A percentile compares a stretch with the other conserved stretches of the same genome.
These are phyloP conservation scores for Argya squamiceps DNA, from an alignment of 2,797 vertebrate genomes.

Conservation along the genomic window DNA sequence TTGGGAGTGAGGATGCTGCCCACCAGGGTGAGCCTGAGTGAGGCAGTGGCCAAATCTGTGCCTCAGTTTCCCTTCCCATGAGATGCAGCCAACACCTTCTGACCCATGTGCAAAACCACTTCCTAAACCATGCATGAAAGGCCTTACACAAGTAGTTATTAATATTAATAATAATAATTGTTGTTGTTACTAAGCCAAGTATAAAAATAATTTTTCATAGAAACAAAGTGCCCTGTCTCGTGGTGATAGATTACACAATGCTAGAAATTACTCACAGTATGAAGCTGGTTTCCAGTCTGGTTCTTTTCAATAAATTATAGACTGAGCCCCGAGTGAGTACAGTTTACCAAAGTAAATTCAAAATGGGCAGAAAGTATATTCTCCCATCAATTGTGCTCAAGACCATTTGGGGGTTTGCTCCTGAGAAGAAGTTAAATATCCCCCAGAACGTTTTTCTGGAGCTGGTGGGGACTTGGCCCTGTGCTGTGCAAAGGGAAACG, in stretches of 20 bases:
- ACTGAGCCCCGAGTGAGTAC: neutral
- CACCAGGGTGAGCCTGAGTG: neutral
- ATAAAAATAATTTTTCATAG: constrained; percentile 68
- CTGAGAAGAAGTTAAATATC: neutral
- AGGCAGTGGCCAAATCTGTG: neutral
- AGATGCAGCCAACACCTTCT: neutral
- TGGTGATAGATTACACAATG: constrained; percentile 46
- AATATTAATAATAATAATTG: constrained; percentile 70
- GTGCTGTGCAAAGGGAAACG: rapidly evolving
- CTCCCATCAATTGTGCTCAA: neutral
- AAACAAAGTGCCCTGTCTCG: constrained; percentile 65
- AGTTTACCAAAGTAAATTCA: constrained; percentile 40
- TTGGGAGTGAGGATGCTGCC: neutral
- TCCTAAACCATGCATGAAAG: neutral
- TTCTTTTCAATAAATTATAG: constrained; percentile 70
- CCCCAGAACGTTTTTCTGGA: neutral
- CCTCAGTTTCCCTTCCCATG: neutral
- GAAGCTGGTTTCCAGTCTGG: constrained; percentile 64
- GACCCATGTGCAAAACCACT: neutral
- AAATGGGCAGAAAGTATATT: constrained; percentile 1
- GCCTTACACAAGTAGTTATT: constrained; percentile 51
- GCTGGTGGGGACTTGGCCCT: rapidly evolving
- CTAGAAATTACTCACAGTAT: constrained; percentile 68
- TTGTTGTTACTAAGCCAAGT: constrained; percentile 59
- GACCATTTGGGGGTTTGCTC: neutral